Evolutionary conservation across 2,113 vertebrate genomes (phyloP), one percentile per base, ranked within the genome.

Genomic region (Phyllostomus hastatus): DNA sequence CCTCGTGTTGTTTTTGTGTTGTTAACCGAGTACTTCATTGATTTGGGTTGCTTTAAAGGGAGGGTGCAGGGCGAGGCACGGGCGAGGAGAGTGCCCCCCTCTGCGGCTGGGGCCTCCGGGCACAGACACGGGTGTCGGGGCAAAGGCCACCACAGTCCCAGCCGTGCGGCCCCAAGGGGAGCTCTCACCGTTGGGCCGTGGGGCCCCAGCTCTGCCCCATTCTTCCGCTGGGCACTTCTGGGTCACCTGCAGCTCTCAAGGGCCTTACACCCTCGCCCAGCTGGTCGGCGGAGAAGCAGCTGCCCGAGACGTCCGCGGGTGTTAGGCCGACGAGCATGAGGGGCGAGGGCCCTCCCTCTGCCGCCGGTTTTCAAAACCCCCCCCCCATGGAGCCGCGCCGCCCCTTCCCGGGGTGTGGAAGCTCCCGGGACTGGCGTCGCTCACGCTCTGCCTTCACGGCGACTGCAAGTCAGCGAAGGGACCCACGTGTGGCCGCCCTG

Each of bases 211-310:
- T 33, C 28, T 26, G 28, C 57, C 31, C 28, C 35, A 26, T 14
- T 19, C 85, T 87, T 28, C 35, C 8, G 0, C 5, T 9, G 46
- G 15, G 22, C 14, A 4, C 7, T 7, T 50, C 24, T 72, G 10
- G 41, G 88, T 28, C 70, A 16, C 16, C 1, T 1, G 26, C 8
- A 17, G 33, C 79, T 26, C 4, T 17, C 88, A 54, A 66, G 20
- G 64, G 16, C 72, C 38, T 48, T 33, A 4, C 2, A 2, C 15
- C 7, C 15, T 10, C 0, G 0, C 61, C 10, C 14, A 3, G 4
- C 5, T 0, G 48, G 20, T 3, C 17, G 24, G 43, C 38, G 0
- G 15, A 61, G 2, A 41, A 14, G 26, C 6, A 0, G 35, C 31
- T 33, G 22, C 54, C 73, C 9, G 10, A 50, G 50, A 20, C 4